Evolutionary conservation across 1,140 invertebrate species (phyloP).

Genomic region (Brachionus paranguensis): DNA sequence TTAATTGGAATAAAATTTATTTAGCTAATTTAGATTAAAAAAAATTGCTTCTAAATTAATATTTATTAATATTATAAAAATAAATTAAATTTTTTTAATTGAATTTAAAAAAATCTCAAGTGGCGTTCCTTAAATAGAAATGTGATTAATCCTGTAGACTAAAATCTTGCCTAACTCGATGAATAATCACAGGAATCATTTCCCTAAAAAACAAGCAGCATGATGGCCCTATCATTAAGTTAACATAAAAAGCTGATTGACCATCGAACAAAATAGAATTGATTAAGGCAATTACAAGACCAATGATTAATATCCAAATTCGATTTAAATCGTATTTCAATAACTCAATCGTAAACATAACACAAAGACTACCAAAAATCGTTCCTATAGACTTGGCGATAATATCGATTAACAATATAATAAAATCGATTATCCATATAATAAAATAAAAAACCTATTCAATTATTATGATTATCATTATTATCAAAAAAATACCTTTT

Average conservation of each 20-base stretch:
- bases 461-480: neutral
- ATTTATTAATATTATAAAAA: no score
- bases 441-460: neutral
- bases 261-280: neutral
- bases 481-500: no score
- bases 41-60: no score
- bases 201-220: neutral
- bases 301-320: neutral
- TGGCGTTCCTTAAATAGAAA: no score
- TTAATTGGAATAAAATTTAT: no score
- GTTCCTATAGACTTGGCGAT: neutral
- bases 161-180: no score
- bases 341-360: neutral
- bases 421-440: no score
- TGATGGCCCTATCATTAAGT: neutral
- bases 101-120: no score
- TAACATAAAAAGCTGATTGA: neutral
- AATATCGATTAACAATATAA: no score
- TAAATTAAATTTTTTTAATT: no score
- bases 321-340: neutral
- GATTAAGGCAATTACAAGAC: neutral
- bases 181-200: neutral
- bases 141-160: no score
- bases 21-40: no score
- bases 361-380: neutral